Base-by-base conservation (phyloP, 2,113 vertebrate species). In the Tychaedon coryphoeus region DNA sequence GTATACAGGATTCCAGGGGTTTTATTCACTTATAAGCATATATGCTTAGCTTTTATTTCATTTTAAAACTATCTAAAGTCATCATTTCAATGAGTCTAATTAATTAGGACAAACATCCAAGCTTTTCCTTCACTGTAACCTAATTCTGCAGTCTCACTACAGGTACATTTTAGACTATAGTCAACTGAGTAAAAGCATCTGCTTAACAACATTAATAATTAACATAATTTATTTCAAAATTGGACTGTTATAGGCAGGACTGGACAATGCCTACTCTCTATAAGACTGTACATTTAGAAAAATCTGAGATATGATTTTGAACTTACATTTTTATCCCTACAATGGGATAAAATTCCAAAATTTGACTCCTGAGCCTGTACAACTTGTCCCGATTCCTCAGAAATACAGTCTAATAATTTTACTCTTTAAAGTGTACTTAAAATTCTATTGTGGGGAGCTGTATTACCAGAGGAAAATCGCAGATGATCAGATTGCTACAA, bases 1-100 rank as follows among this genome's bases (percentile, higher is more conserved):
- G 1, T 67, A 17, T 43, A 50, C 45, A 7, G 34, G 1, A 0
- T 60, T 77, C 26, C 25, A 38, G 8, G 10, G 19, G 0, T 23
- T 74, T 86, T 83, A n/a, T 51, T 57, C 6, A 47, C 38, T 48
- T 50, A 7, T 10, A 76, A 69, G 23, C 17, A 54, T 45, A 29
- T 53, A 16, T 24, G 2, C 8, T 79, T 86, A 0, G 10, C 69
- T 88, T 25, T 43, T 33, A 53, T 13, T 81, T 90, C 1, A 60
- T 51, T 90, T 94, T 75, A 45, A 74, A 67, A 25, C 9, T 26
- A 22, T 43, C 10, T 74, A 7, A 82, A 82, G 20, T 26, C 2
- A 24, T 72, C 2, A 31, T 23, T 93, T 86, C 10, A 2, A 26
- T 71, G 42, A 29, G 5, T 12, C 10, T 45, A 10, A 40, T 47